Evolutionary conservation across 2,888 invertebrate genomes (phyloP).

Genomic region (Dendrolimus houi): DNA sequence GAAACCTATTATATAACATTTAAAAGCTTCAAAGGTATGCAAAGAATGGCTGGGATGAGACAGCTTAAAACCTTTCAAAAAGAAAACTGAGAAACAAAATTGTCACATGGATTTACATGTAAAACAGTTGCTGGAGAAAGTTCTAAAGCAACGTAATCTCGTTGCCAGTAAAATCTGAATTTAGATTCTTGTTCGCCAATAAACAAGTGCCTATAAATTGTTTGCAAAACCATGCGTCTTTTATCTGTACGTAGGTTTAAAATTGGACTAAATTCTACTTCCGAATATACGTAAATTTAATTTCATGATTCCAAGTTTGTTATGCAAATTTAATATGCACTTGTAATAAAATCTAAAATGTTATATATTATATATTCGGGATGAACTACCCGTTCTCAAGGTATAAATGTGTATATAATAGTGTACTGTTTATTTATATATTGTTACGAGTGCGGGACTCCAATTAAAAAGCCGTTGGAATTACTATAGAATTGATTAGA

Average conservation of each 20-base stretch:
- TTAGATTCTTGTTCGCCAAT: not conserved
- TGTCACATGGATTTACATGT: not conserved
- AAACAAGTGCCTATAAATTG: not conserved
- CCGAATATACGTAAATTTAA: conserved; percentile 23
- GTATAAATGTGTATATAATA: too few relatives aligned
- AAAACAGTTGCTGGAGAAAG: not conserved
- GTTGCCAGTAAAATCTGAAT: not conserved
- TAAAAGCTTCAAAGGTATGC: not conserved
- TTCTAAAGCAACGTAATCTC: not conserved
- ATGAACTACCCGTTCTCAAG: too few relatives aligned
- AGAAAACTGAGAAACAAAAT: not conserved
- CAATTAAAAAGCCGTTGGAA: too few relatives aligned
- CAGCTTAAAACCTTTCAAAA: not conserved
- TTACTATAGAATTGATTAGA: too few relatives aligned
- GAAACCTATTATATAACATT: not conserved
- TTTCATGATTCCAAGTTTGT: conserved; percentile 16
- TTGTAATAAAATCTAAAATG: too few relatives aligned
- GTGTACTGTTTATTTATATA: too few relatives aligned
- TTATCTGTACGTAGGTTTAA: not conserved
- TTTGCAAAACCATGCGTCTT: not conserved
- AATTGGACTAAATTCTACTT: conserved; percentile 23
- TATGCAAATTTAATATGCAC: too few relatives aligned
- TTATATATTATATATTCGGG: too few relatives aligned
- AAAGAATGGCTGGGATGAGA: not conserved
- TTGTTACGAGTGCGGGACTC: too few relatives aligned